A percentile compares a stretch with the other conserved stretches of the same genome.
Evolutionary conservation across 1,140 invertebrate species (phyloP).

Genomic region (Macrotrachela quadricornifera): DNA sequence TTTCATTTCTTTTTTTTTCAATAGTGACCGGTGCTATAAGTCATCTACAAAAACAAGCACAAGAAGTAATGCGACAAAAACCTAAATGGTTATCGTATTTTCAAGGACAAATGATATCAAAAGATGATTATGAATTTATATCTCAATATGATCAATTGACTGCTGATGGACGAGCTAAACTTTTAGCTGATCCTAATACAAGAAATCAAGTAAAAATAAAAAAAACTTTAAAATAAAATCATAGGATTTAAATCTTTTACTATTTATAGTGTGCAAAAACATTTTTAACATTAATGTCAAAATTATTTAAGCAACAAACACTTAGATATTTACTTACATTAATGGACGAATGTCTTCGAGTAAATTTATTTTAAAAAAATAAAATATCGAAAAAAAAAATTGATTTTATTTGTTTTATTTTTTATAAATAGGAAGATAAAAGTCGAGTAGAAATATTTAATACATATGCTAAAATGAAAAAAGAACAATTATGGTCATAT

Average conservation of each 20-base stretch:
- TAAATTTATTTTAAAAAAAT: too few species aligned
- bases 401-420: too few species aligned
- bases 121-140: constrained; percentile 5
- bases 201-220: background rate
- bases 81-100: too few species aligned
- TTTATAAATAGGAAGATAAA: constrained; percentile 88
- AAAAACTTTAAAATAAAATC: background rate
- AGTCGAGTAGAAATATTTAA: constrained; percentile 85
- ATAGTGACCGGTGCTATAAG: too few species aligned
- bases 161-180: background rate
- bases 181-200: background rate
- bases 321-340: constrained; percentile 94
- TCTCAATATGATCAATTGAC: constrained; percentile 3
- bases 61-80: too few species aligned
- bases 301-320: constrained; percentile 92
- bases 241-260: background rate
- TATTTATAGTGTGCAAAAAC: constrained; percentile 62
- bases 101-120: constrained; percentile 2
- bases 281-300: constrained; percentile 72
- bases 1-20: too few species aligned
- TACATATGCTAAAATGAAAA: constrained; percentile 56
- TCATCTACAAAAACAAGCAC: too few species aligned
- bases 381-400: too few species aligned
- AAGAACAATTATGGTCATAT: constrained; percentile 75
- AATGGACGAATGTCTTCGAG: constrained; percentile 78